Evolutionary conservation across 2,113 vertebrate genomes (phyloP).

Genomic region (Hemibagrus wyckioides): DNA sequence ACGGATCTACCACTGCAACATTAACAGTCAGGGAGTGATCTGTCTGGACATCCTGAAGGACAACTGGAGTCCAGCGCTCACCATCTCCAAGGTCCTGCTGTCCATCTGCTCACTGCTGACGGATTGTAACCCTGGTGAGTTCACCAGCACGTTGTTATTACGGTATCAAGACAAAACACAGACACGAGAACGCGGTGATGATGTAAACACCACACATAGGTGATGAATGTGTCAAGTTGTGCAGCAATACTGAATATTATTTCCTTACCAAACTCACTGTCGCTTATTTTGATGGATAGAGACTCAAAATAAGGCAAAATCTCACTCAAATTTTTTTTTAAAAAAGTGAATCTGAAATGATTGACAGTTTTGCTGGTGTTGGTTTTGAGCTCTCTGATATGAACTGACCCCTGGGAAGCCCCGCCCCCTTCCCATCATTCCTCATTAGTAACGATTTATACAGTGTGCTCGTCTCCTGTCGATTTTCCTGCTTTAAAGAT

Average conservation of each 20-base stretch:
- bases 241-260: neutral
- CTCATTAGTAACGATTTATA: neutral
- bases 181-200: neutral
- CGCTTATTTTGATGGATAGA: neutral
- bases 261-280: neutral
- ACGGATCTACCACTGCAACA: slow-evolving; percentile 94
- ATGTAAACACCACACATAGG: neutral
- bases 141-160: neutral
- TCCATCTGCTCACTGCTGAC: slow-evolving; percentile 93
- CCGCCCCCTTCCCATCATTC: neutral
- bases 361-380: neutral
- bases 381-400: neutral
- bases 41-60: slow-evolving; percentile 93
- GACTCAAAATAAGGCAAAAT: neutral
- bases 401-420: neutral
- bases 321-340: neutral
- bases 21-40: slow-evolving; percentile 94
- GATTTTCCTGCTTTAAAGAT: neutral
- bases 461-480: neutral
- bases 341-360: neutral
- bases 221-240: neutral
- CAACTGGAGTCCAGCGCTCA: slow-evolving; percentile 92
- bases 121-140: slow-evolving; percentile 90
- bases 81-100: slow-evolving; percentile 92
- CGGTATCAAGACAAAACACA: neutral